Evolutionary conservation across 2,888 invertebrate species (phyloP), one percentile per base, ranked within the genome.

Genomic region (Pristionchus exspectatus): DNA sequence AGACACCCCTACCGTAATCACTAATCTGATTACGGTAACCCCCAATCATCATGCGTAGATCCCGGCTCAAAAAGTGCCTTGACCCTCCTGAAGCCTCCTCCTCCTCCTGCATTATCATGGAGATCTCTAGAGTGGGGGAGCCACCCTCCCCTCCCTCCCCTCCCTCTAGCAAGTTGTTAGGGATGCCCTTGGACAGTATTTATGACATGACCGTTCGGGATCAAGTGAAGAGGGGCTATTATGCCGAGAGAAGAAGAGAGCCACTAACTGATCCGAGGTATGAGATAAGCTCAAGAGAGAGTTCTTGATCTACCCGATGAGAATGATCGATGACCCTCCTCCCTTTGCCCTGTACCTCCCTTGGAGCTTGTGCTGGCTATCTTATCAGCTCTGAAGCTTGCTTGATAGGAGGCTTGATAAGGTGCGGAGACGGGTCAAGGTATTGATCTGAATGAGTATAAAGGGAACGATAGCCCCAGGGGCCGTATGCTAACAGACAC

Each of bases 181-280:
- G 10, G 77, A 3, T 77, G 81, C 81, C 81, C 81, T 81, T 81
- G 81, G 50, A 81, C 12, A 21, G 16, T 50, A 81, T 81, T 81
- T 81, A 81, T 81, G 81, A 81, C 81, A 81, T 74, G 74, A 44
- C 81, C 81, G 81, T 81, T 81, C 81, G 50, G 81, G 27, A 63
- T 63, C n/a, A 24, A 50, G 44, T 21, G 44, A 33, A 9, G 38
- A 21, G 50, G 10, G 50, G 50, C 81, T 81, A 81, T 81, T 81
- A 81, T 50, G 27, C 30, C n/a, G 74, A 30, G 59, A 21, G 59
- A 21, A 59, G 18, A n/a, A 59, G 59, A 14, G 38, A 74, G 38
- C 77, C 72, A 74, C 72, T 27, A 66, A 27, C 33, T 77, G 77
- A 33, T 72, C 77, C 81, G 81, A 81, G 77, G 30, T 12, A 33